Conservation (phyloP, 2,888 invertebrate genomes). For the Pegoplata infirma region DNA sequence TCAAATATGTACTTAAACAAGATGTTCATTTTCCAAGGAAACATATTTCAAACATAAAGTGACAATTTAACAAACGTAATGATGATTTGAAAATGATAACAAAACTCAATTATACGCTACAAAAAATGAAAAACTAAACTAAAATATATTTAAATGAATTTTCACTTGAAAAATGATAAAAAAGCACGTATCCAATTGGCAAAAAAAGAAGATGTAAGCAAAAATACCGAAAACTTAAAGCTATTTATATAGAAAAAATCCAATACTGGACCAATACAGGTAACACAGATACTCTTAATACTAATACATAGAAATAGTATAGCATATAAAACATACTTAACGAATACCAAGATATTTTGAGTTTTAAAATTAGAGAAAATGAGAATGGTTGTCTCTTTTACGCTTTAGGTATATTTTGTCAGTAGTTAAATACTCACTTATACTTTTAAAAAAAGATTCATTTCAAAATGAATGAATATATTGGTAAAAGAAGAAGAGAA, state of each 20-base stretch:
- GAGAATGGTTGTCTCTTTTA: neutral
- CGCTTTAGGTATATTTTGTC: neutral
- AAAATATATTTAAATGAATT: slow-evolving; percentile 11
- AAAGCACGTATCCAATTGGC: slow-evolving; percentile 23
- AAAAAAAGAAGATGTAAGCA: slow-evolving; percentile 24
- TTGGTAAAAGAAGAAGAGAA: neutral
- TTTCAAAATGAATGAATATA: neutral
- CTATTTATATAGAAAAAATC: slow-evolving; percentile 23
- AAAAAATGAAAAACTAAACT: neutral
- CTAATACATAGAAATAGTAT: neutral
- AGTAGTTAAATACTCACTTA: neutral
- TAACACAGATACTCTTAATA: neutral
- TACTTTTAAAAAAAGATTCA: neutral
- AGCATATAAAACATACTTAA: neutral
- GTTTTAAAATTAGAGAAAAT: neutral
- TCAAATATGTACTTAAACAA: neutral
- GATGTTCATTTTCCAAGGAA: neutral
- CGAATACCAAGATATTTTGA: no score
- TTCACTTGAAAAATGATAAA: neutral
- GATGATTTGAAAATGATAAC: slow-evolving; percentile 3
- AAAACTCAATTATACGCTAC: neutral
- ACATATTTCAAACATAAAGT: neutral
- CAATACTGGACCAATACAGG: slow-evolving; percentile 35
- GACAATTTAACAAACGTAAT: neutral
- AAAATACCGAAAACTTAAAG: slow-evolving; percentile 21